Evolutionary conservation across 2,888 invertebrate species (phyloP).

Genomic region (Agriopis marginaria): DNA sequence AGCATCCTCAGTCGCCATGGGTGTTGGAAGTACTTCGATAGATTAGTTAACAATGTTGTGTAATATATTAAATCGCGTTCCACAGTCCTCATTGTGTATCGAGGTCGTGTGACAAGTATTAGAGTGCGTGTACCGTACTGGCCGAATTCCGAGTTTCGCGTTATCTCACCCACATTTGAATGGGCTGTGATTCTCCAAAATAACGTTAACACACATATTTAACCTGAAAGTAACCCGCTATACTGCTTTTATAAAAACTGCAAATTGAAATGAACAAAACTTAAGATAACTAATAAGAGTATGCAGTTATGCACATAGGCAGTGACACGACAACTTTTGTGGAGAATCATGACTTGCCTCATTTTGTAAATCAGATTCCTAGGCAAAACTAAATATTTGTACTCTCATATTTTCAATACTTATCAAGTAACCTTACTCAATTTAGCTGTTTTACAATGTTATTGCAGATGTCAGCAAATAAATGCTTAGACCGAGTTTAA

Average conservation of each 20-base stretch:
- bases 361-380: too few relatives aligned
- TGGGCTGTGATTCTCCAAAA: slow-evolving; percentile 52
- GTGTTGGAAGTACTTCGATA: slow-evolving; percentile 35
- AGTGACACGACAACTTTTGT: too few relatives aligned
- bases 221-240: slow-evolving; percentile 9
- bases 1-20: slow-evolving; percentile 41
- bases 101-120: slow-evolving; percentile 49
- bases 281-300: background rate
- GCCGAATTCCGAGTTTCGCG: slow-evolving; percentile 77
- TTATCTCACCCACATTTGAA: slow-evolving; percentile 76
- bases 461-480: too few relatives aligned
- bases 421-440: too few relatives aligned
- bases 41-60: slow-evolving; percentile 35
- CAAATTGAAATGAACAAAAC: background rate
- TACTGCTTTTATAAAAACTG: slow-evolving; percentile 5
- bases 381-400: too few relatives aligned
- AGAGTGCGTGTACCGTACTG: slow-evolving; percentile 66
- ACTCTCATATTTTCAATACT: too few relatives aligned
- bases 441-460: too few relatives aligned
- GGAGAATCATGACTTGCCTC: too few relatives aligned
- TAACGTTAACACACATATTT: slow-evolving; percentile 43
- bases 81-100: slow-evolving; percentile 42
- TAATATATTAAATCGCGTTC: slow-evolving; percentile 33
- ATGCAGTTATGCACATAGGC: background rate
- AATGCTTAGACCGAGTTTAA: background rate